Percentiles rank a stretch among this genome's conserved stretches.
phyloP scores from a whole-genome alignment of 2,797 vertebrate genomes.

The Syngnathus acus region DNA sequence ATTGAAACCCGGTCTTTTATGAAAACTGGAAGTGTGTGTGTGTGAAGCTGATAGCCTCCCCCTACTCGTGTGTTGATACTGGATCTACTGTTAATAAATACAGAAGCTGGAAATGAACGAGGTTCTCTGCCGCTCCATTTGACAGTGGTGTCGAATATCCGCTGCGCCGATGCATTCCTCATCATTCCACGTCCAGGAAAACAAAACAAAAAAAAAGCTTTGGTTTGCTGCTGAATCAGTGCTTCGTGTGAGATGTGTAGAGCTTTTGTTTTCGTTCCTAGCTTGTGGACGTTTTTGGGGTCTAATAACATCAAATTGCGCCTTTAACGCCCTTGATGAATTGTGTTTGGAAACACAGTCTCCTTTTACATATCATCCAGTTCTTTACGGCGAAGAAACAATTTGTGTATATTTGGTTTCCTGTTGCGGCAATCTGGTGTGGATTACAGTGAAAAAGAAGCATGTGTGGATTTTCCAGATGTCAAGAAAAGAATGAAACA shows the following conservation, averaged over 20 bases:
- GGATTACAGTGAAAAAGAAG: constrained; percentile 56
- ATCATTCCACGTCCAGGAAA: constrained; percentile 35
- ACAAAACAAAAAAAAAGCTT: constrained; percentile 26
- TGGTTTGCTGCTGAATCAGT: constrained; percentile 38
- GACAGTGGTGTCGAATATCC: constrained; percentile 61
- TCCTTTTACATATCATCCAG: constrained; percentile 34
- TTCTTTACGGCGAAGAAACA: constrained; percentile 18
- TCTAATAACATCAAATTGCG: background rate
- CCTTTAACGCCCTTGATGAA: background rate
- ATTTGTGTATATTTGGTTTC: constrained; percentile 36
- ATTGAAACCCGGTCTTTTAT: constrained; percentile 56
- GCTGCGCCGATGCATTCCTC: constrained; percentile 63
- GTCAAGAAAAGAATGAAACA: constrained; percentile 42
- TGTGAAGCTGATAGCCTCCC: constrained; percentile 32
- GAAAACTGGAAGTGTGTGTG: constrained; percentile 54
- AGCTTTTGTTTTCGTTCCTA: constrained; percentile 23
- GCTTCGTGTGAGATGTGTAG: constrained; percentile 30
- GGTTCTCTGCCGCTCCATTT: constrained; percentile 46
- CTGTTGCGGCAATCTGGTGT: constrained; percentile 55
- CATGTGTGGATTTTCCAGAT: constrained; percentile 54
- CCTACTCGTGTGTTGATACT: constrained; percentile 49
- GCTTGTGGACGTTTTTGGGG: constrained; percentile 3
- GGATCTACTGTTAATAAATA: constrained; percentile 61
- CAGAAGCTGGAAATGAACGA: constrained; percentile 59
- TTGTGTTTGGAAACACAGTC: constrained; percentile 21